phyloP scores from a whole-genome alignment of 1,140 invertebrate genomes.

The Apocrypta bakeri region DNA sequence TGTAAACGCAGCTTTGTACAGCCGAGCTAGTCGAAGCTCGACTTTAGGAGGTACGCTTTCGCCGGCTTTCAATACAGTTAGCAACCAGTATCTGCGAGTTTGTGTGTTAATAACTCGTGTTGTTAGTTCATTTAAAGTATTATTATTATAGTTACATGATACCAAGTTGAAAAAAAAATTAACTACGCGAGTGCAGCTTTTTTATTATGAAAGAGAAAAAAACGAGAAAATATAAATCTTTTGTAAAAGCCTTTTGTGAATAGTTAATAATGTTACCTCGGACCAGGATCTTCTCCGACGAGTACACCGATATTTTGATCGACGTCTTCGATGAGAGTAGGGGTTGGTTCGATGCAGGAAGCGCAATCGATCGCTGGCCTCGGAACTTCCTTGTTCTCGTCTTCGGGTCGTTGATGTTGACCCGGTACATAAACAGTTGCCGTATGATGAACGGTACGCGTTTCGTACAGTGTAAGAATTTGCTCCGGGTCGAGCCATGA shows the following conservation, averaged over 20 bases:
- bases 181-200: no score
- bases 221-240: no score
- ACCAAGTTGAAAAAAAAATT: no score
- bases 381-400: not conserved
- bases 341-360: conserved; percentile 68
- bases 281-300: conserved; percentile 71
- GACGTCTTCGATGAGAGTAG: conserved; percentile 61
- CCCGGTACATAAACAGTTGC: conserved; percentile 66
- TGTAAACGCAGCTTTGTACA: conserved; percentile 74
- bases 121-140: no score
- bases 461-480: conserved; percentile 68
- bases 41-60: conserved; percentile 67
- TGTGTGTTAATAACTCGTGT: no score
- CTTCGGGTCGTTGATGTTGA: conserved; percentile 23
- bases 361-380: conserved; percentile 55
- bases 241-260: not conserved
- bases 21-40: conserved; percentile 71
- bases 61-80: conserved; percentile 81
- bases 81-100: conserved; percentile 86
- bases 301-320: conserved; percentile 69
- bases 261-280: conserved; percentile 57
- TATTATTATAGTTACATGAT: no score
- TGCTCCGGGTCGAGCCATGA: conserved; percentile 70
- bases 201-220: no score
- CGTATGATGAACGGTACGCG: conserved; percentile 66